Base-by-base conservation (phyloP, 2,113 vertebrate genomes). In the Trematocara macrostoma region DNA sequence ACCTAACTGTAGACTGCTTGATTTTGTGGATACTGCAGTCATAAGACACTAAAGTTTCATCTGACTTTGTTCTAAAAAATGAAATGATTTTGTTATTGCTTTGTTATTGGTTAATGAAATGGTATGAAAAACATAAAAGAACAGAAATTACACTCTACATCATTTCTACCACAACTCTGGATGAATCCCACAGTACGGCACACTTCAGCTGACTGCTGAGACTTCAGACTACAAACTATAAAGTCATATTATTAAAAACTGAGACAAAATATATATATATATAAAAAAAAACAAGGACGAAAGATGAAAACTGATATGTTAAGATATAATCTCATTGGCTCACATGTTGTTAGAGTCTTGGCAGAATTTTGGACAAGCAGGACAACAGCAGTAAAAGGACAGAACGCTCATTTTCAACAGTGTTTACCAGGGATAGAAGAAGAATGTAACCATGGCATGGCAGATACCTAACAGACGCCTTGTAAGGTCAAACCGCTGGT, bases 121-220 rank as follows among this genome's bases (percentile, higher is more conserved):
- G 40, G 67, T n/a, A 47, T 79, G 61, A 84, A 82, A 71, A 83
- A 38, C 78, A 85, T 61, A 87, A 57, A 74, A 84, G 7, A 78
- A 71, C 59, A 31, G 35, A 89, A 90, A 87, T 81, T 81, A 31
- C 51, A 57, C 29, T 84, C 61, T 76, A 64, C 81, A 90, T 85
- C 71, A 81, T 78, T 35, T 86, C 20, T 69, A 86, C 85, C 42
- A 49, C 88, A 88, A 53, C 20, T 86, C 82, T 20, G 64, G 79
- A 53, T 18, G 35, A 82, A 86, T 71, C 40, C 82, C 57, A 80
- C 15, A 74, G 79, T 52, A n/a, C 67, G 12, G 80, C 69, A 45
- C 5, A 23, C 10, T 83, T 9, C 18, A 42, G 53, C 11, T 15
- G 49, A 67, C 40, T 80, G 29, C 49, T 59, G 23, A 49, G 14